Evolutionary conservation across 2,888 invertebrate species (phyloP).

Genomic region (Hermaeophaga mercurialis): DNA sequence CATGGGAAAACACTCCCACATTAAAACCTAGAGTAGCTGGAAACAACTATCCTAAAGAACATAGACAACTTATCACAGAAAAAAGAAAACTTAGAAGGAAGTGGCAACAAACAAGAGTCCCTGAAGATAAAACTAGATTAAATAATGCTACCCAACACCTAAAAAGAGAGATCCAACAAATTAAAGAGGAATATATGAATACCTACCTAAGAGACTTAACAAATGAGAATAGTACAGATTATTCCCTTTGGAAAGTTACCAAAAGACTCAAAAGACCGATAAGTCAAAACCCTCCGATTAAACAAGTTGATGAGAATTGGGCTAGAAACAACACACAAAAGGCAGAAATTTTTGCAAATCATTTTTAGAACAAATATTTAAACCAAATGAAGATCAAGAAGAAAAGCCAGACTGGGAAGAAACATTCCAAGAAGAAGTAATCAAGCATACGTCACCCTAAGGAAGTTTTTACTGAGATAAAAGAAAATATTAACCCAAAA

Average conservation of each 20-base stretch:
- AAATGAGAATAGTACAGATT: background rate
- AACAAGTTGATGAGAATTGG: background rate
- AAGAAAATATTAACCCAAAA: background rate
- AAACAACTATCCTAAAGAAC: background rate
- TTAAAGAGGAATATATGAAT: no score
- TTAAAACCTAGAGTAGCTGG: background rate
- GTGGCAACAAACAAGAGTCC: background rate
- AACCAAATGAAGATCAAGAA: background rate
- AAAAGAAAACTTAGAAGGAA: background rate
- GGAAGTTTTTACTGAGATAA: no score
- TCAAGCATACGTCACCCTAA: no score
- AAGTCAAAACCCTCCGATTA: background rate
- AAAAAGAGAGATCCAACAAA: no score
- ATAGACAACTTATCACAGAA: background rate
- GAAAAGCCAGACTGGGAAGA: background rate
- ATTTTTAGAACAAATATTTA: no score
- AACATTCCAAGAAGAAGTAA: background rate
- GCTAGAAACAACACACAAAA: background rate
- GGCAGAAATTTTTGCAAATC: background rate
- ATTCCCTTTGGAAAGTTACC: background rate
- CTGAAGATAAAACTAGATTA: background rate
- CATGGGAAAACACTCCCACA: background rate
- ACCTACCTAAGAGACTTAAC: no score
- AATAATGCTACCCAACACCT: background rate
- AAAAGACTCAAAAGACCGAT: background rate